Evolutionary conservation across 2,113 vertebrate genomes (phyloP), one percentile per base, ranked within the genome.

Genomic region (Todiramphus saurophagus): DNA sequence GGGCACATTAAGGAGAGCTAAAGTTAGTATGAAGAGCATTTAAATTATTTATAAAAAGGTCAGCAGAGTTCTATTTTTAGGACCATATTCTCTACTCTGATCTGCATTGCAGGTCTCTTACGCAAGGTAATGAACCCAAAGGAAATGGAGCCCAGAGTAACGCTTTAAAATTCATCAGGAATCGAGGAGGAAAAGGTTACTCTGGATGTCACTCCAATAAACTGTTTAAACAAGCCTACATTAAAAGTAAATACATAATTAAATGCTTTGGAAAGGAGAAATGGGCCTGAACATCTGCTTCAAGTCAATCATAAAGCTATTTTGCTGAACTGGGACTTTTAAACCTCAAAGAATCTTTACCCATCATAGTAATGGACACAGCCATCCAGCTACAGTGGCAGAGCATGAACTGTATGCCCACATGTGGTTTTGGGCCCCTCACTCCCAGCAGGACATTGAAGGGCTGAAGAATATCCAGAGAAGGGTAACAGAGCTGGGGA

Each of bases 11-110:
- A 87, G 8, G 5, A 70, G 77, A 89, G 96, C 90, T 91, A 95
- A 90, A 96, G 83, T 96, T 96, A 95, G 96, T 87, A 92, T 43
- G 96, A 90, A 64, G 89, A 94, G 77, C 92, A 79, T 87, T 96
- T 97, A 90, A 95, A 96, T 96, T 87, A 96, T 97, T 97, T 95
- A 96, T 96, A 95, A 96, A 97, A 96, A 95, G 96, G 96, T 96
- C 96, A 97, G 96, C 66, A 94, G 94, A 79, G 69, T 66, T 92
- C 96, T 96, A 94, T 97, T 95, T 96, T 96, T 95, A 97, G 95
- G 94, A 87, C 30, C 62, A 76, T 41, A 87, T 58, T 76, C 94
- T 87, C 73, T 88, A n/a, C 86, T 92, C 85, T 69, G 90, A 94
- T 96, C 94, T 94, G 95, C 96, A 96, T 69, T 95, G 96, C 96